Evolutionary conservation across 35 echinoderm and acorn worm genomes (phyloP).

Genomic region (Heliocidaris tuberculata): DNA sequence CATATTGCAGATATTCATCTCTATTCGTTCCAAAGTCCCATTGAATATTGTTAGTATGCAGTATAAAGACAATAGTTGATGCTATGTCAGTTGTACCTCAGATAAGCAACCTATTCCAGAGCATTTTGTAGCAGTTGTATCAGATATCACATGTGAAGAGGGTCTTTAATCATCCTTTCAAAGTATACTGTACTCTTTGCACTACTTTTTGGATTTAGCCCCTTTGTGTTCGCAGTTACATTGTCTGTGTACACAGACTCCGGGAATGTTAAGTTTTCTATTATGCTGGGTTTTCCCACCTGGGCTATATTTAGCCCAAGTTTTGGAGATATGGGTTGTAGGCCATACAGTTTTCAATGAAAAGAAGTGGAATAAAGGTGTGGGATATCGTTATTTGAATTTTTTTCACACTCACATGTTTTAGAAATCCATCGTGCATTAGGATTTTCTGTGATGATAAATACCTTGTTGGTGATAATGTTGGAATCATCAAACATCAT

Average conservation of each 20-base stretch:
- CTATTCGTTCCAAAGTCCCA: not conserved
- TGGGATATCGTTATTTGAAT: not conserved
- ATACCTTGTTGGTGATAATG: not conserved
- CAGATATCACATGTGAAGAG: not conserved
- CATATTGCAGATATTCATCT: not conserved
- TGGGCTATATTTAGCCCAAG: not conserved
- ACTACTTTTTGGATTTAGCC: not conserved
- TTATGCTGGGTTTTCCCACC: constrained; percentile 22
- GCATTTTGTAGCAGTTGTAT: not conserved
- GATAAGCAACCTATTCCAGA: not conserved
- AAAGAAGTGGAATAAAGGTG: not conserved
- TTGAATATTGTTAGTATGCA: too few relatives aligned
- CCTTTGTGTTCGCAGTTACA: not conserved
- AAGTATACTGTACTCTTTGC: not conserved
- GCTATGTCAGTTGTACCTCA: too few relatives aligned
- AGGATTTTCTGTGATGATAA: not conserved
- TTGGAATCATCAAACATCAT: too few relatives aligned
- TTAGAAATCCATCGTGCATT: not conserved
- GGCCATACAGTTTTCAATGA: not conserved
- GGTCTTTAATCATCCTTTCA: not conserved
- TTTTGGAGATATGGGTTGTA: too few relatives aligned
- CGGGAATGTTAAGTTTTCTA: not conserved
- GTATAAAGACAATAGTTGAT: too few relatives aligned
- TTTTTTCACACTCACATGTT: not conserved
- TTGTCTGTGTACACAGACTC: not conserved